Evolutionary conservation across 2,797 vertebrate genomes (phyloP).

Genomic region (Schizothorax lantsangensis): DNA sequence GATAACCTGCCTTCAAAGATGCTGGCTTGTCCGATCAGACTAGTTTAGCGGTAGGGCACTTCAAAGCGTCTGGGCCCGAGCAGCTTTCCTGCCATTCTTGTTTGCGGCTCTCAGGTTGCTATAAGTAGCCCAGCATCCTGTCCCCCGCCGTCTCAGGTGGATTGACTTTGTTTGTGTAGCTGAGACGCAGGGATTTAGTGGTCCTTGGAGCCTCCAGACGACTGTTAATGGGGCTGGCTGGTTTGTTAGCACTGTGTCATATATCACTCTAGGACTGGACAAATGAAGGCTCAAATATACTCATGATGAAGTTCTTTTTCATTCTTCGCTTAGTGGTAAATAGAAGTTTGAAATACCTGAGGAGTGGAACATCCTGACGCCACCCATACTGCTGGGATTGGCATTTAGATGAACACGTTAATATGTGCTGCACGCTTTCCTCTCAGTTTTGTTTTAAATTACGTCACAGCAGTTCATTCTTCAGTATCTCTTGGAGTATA

Average conservation of each 20-base stretch:
- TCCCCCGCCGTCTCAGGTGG: constrained; percentile 95
- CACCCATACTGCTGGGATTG: not conserved
- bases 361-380: not conserved
- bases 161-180: constrained; percentile 92
- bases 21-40: constrained; percentile 85
- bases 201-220: constrained; percentile 74
- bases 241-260: constrained; percentile 81
- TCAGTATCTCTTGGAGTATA: too few species aligned
- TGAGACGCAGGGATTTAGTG: constrained; percentile 80
- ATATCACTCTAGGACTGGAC: constrained; percentile 67
- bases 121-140: constrained; percentile 99
- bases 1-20: constrained; percentile 98
- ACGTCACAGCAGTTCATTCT: not conserved
- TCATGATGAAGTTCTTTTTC: not conserved
- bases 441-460: not conserved
- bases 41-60: constrained; percentile 94
- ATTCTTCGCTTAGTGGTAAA: not conserved
- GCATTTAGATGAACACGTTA: not conserved
- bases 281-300: not conserved
- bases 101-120: constrained; percentile 87
- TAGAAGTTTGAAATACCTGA: constrained; percentile 2
- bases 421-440: not conserved
- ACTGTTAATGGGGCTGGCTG: constrained; percentile 79
- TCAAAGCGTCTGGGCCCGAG: constrained; percentile 83
- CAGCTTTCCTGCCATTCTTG: constrained; percentile 99